Conservation (phyloP, 2,797 vertebrate species). For the Xenentodon cancila region DNA sequence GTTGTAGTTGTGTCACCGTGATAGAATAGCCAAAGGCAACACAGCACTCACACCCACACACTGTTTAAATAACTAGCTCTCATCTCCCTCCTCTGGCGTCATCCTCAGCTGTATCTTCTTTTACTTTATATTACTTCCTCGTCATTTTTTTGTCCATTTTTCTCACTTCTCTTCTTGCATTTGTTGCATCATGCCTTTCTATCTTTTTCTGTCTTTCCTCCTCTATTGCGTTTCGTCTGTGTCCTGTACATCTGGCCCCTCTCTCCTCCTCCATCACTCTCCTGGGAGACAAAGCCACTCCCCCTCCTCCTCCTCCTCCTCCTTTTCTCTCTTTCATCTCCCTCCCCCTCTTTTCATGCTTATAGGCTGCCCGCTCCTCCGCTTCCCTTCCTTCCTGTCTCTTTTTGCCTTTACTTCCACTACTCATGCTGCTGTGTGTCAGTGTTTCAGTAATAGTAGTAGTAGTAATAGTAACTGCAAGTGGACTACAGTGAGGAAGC, state of each 20-base stretch:
- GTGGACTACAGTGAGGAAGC: slow-evolving; percentile 47
- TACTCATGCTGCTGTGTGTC: slow-evolving; percentile 49
- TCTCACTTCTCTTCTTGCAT: slow-evolving; percentile 16
- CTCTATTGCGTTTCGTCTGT: slow-evolving; percentile 21
- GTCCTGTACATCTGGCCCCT: slow-evolving; percentile 58
- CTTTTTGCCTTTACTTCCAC: slow-evolving; percentile 38
- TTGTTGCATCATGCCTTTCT: slow-evolving; percentile 38
- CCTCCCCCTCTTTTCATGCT: slow-evolving; percentile 45
- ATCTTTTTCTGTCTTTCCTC: slow-evolving; percentile 17
- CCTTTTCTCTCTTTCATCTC: slow-evolving; percentile 36
- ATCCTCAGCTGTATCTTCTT: slow-evolving; percentile 6
- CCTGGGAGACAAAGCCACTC: slow-evolving; percentile 66
- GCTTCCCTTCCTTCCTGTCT: slow-evolving; percentile 17
- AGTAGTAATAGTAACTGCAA: slow-evolving; percentile 20
- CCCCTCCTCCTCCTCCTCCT: slow-evolving; percentile 17
- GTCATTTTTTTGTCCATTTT: neutral
- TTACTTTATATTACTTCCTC: neutral
- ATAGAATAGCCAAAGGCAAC: slow-evolving; percentile 55
- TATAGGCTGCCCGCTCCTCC: slow-evolving; percentile 34
- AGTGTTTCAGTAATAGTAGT: slow-evolving; percentile 33
- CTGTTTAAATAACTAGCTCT: slow-evolving; percentile 2
- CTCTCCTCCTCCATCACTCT: slow-evolving; percentile 41
- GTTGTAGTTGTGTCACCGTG: slow-evolving; percentile 30
- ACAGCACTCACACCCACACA: slow-evolving; percentile 1
- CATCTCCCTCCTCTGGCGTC: slow-evolving; percentile 9